phyloP scores from a whole-genome alignment of 2,113 vertebrate genomes.

The Nycticorax nycticorax region DNA sequence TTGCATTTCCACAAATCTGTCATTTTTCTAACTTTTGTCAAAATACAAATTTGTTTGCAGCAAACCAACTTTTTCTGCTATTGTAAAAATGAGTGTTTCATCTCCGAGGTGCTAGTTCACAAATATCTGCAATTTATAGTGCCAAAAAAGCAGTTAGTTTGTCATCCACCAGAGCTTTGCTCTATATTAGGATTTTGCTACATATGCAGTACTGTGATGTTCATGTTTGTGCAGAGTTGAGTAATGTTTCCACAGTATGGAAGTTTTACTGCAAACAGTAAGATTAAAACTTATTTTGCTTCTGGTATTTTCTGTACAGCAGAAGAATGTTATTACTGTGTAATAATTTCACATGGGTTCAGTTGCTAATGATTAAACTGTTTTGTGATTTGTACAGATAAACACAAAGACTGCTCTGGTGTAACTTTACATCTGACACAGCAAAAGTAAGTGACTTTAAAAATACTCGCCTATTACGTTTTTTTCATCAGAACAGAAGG shows the following conservation, averaged over 20 bases:
- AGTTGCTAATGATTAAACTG: not conserved
- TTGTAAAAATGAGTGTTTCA: not conserved
- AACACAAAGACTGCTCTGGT: slow-evolving; percentile 94
- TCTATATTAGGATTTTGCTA: not conserved
- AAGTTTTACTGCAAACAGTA: not conserved
- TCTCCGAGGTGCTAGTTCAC: not conserved
- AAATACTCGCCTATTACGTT: not conserved
- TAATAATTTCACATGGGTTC: not conserved
- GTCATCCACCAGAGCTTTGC: not conserved
- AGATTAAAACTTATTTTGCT: not conserved
- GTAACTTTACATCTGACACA: slow-evolving; percentile 90
- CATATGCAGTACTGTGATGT: not conserved
- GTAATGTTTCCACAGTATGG: not conserved
- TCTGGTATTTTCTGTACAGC: not conserved
- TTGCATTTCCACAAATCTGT: not conserved
- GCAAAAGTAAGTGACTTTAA: slow-evolving; percentile 82
- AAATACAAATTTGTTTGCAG: not conserved
- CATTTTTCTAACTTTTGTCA: not conserved
- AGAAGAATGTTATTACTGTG: not conserved
- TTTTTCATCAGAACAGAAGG: not conserved
- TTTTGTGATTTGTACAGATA: slow-evolving; percentile 78
- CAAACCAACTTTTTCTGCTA: not conserved
- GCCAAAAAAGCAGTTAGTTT: not conserved
- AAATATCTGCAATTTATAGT: not conserved
- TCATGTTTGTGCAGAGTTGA: not conserved